These are phyloP conservation scores for Meganola albula DNA, from an alignment of 2,888 invertebrate genomes.

Conservation along the genomic window DNA sequence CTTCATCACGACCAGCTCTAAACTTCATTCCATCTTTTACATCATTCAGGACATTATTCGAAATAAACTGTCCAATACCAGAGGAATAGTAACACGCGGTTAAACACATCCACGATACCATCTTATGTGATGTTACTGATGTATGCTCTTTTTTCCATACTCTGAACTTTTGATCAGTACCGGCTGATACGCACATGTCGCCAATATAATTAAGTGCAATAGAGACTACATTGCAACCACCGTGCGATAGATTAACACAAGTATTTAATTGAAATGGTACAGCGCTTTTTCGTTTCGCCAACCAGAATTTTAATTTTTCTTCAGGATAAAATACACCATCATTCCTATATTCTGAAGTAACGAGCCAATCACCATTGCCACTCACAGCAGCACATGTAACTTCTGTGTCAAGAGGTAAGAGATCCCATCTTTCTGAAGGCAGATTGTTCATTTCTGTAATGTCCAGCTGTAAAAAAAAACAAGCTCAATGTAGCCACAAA, in stretches of 20 bases:
- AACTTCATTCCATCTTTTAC: slow-evolving; percentile 43
- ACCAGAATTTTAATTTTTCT: slow-evolving; percentile 67
- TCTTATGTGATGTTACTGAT: slow-evolving; percentile 31
- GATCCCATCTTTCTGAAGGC: slow-evolving; percentile 57
- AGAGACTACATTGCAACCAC: slow-evolving; percentile 59
- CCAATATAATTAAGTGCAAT: slow-evolving; percentile 53
- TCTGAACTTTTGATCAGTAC: slow-evolving; percentile 62
- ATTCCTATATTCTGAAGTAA: slow-evolving; percentile 66
- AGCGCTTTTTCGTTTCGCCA: slow-evolving; percentile 29
- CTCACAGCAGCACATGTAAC: slow-evolving; percentile 62
- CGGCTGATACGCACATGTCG: slow-evolving; percentile 64
- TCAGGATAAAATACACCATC: slow-evolving; percentile 63
- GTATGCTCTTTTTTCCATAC: slow-evolving; percentile 55
- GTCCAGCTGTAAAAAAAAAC: slow-evolving; percentile 51
- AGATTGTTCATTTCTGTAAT: slow-evolving; percentile 63
- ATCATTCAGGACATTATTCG: slow-evolving; percentile 51
- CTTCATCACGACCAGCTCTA: slow-evolving; percentile 25
- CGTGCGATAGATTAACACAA: slow-evolving; percentile 63
- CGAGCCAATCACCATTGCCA: slow-evolving; percentile 57
- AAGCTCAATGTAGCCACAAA: too few relatives aligned
- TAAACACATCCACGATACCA: slow-evolving; percentile 48
- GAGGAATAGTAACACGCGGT: slow-evolving; percentile 70
- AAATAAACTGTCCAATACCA: slow-evolving; percentile 49
- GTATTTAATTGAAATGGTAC: slow-evolving; percentile 58
- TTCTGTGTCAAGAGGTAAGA: slow-evolving; percentile 64